These are phyloP conservation scores for Hydroisotoma schaefferi DNA, from an alignment of 2,888 invertebrate species.

Conservation along the genomic window DNA sequence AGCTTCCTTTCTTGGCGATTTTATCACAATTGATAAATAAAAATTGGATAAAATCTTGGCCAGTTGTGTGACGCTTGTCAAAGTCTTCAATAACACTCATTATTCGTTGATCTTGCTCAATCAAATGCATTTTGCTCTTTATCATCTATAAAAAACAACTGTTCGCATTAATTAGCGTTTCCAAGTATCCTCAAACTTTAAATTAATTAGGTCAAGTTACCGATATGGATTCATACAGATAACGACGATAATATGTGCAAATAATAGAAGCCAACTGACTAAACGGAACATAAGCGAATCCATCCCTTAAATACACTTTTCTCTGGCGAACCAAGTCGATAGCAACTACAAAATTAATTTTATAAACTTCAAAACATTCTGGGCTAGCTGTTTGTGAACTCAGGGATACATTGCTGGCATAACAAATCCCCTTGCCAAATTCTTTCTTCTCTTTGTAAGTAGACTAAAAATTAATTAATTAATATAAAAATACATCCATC, in stretches of 20 bases:
- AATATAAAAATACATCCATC: no score
- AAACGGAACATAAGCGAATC: constrained; percentile 83
- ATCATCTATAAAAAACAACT: constrained; percentile 58
- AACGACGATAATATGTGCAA: constrained; percentile 67
- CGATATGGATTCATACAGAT: constrained; percentile 65
- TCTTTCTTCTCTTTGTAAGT: no score
- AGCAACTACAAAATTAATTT: constrained; percentile 83
- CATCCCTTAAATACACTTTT: constrained; percentile 72
- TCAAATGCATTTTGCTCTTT: constrained; percentile 64
- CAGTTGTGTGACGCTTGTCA: constrained; percentile 77
- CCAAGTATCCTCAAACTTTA: no score
- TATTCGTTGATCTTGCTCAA: constrained; percentile 82
- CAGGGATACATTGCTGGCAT: no score
- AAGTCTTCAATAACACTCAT: constrained; percentile 68
- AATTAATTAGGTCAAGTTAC: no score
- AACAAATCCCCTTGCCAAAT: no score
- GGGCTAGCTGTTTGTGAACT: no score
- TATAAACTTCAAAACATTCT: constrained; percentile 62
- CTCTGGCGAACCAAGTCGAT: constrained; percentile 75
- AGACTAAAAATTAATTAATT: no score
- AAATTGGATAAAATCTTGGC: constrained; percentile 64
- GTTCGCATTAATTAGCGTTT: no score
- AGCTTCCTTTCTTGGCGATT: no score
- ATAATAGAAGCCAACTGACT: constrained; percentile 81
- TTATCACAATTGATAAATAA: no score